phyloP scores from a whole-genome alignment of 2,113 vertebrate genomes.

The Platichthys flesus region DNA sequence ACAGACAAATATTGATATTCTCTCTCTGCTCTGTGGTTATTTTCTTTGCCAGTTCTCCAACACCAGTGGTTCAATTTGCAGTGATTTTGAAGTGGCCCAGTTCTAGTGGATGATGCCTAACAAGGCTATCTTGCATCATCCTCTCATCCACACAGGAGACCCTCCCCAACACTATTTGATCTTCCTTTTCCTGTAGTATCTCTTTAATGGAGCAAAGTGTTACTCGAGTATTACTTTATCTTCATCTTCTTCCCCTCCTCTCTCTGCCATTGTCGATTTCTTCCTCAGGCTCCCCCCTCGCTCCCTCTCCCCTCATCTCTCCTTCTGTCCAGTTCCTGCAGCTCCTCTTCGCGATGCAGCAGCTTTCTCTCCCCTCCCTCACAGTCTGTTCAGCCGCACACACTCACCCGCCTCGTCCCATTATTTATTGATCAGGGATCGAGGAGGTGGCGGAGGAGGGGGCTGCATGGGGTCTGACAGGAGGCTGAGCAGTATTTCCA shows the following conservation, averaged over 20 bases:
- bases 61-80: slow-evolving; percentile 16
- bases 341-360: slow-evolving; percentile 61
- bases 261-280: slow-evolving; percentile 28
- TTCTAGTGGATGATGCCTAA: not conserved
- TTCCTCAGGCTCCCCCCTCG: slow-evolving; percentile 6
- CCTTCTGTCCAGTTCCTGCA: slow-evolving; percentile 60
- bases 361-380: slow-evolving; percentile 39
- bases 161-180: not conserved
- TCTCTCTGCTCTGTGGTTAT: slow-evolving; percentile 10
- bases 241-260: slow-evolving; percentile 8
- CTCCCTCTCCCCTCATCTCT: slow-evolving; percentile 10
- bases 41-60: slow-evolving; percentile 14
- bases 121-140: not conserved
- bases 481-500: slow-evolving; percentile 71
- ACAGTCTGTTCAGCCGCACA: slow-evolving; percentile 76
- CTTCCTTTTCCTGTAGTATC: not conserved
- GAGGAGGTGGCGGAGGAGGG: slow-evolving; percentile 28
- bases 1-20: slow-evolving; percentile 23
- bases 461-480: slow-evolving; percentile 27
- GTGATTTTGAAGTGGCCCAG: slow-evolving; percentile 13
- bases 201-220: not conserved
- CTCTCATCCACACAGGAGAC: not conserved
- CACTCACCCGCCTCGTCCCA: slow-evolving; percentile 62
- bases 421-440: slow-evolving; percentile 81
- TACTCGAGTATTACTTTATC: slow-evolving; percentile 20